phyloP scores from a whole-genome alignment of 2,113 vertebrate species.

The Ochotona princeps region DNA sequence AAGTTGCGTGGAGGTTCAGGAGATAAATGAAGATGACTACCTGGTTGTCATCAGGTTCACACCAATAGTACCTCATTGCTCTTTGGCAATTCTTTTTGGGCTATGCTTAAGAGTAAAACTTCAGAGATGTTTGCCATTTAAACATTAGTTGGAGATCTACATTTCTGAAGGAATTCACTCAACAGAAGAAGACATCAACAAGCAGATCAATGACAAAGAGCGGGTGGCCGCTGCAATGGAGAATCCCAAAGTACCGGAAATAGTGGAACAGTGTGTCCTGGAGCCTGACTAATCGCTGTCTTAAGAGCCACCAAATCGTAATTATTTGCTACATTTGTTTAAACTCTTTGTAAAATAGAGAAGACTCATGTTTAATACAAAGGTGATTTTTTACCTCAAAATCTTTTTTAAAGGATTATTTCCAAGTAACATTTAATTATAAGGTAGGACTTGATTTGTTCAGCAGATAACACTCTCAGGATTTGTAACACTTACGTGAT shows the following conservation, averaged over 20 bases:
- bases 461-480: slow-evolving; percentile 69
- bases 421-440: slow-evolving; percentile 78
- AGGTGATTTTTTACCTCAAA: slow-evolving; percentile 83
- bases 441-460: slow-evolving; percentile 69
- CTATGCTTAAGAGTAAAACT: too few species aligned
- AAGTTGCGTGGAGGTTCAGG: too few species aligned
- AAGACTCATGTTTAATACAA: slow-evolving; percentile 74
- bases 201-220: slow-evolving; percentile 99
- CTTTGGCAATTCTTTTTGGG: too few species aligned
- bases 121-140: too few species aligned
- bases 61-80: too few species aligned
- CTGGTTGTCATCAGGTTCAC: too few species aligned
- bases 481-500: slow-evolving; percentile 78
- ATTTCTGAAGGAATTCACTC: too few species aligned
- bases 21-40: too few species aligned
- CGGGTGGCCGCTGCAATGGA: slow-evolving; percentile 99
- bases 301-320: not conserved
- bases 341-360: slow-evolving; percentile 75
- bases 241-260: slow-evolving; percentile 95
- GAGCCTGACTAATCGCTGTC: slow-evolving; percentile 90
- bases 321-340: slow-evolving; percentile 69
- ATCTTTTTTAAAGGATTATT: slow-evolving; percentile 77
- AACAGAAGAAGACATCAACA: too few species aligned
- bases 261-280: slow-evolving; percentile 96
- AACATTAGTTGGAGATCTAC: too few species aligned